These are phyloP conservation scores for Agrochola lota DNA, from an alignment of 2,888 invertebrate genomes.

Conservation along the genomic window DNA sequence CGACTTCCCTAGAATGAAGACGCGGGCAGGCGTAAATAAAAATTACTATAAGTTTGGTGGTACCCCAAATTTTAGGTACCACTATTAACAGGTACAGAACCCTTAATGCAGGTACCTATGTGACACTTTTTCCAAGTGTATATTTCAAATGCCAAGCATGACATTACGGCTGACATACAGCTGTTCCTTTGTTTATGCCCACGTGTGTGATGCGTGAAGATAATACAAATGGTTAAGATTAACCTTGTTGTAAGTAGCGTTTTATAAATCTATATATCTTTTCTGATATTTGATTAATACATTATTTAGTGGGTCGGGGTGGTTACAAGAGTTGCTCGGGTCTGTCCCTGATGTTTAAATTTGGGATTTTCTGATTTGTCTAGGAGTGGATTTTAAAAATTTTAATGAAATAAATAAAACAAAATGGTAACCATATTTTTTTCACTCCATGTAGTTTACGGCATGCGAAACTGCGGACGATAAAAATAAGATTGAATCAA, in stretches of 20 bases:
- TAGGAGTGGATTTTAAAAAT: not conserved
- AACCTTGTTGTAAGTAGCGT: slow-evolving; percentile 3
- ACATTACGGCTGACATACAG: slow-evolving; percentile 15
- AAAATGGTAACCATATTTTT: too few relatives aligned
- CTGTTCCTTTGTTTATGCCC: slow-evolving; percentile 44
- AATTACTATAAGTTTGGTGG: too few relatives aligned
- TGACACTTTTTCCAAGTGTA: slow-evolving; percentile 17
- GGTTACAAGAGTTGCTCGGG: not conserved
- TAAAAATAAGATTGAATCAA: not conserved
- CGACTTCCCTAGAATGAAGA: too few relatives aligned
- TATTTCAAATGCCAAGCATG: slow-evolving; percentile 42
- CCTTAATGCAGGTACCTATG: not conserved
- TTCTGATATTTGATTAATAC: not conserved
- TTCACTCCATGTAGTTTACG: too few relatives aligned
- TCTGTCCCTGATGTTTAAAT: too few relatives aligned
- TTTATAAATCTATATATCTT: not conserved
- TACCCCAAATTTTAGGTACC: not conserved
- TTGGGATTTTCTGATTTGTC: too few relatives aligned
- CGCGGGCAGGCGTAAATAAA: too few relatives aligned
- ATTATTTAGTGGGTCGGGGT: not conserved
- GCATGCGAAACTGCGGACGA: not conserved
- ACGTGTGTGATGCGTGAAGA: slow-evolving; percentile 42
- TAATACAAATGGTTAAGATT: slow-evolving; percentile 27
- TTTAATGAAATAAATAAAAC: not conserved
- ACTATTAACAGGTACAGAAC: not conserved